Base-by-base conservation (phyloP, 1,140 invertebrate species). In the Mizuhopecten yessoensis region DNA sequence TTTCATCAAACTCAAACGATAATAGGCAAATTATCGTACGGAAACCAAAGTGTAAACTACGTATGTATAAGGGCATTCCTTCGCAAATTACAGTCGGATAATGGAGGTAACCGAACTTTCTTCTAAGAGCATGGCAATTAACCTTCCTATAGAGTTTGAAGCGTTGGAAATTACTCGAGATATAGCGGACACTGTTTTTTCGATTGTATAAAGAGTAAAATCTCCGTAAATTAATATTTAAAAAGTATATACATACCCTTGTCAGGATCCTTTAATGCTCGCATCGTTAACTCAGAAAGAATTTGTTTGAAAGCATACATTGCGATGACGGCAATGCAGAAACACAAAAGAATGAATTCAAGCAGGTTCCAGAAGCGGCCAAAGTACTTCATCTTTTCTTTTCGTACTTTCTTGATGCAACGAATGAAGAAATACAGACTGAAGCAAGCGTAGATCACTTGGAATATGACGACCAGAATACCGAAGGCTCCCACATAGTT, bases 361-460 rank as follows among this genome's bases (percentile, higher is more conserved):
- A 97, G 93, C 39, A 96, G 93, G 90, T 97, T 97, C 97, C 97
- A 97, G 94, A 97, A 97, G 34, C 95, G 94, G 20, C 94, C 95
- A 91, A 97, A 97, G 93, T 97, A 97, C 33, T 94, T 94, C 86
- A 93, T 92, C 87, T 95, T 96, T 90, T 97, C 92, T 75, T 96
- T 94, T 88, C 93, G 95, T 0, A 97, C 89, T 89, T 95, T 94
- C 39, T 92, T 94, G 34, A 96, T 92, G 87, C 94, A 96, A 20
- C 94, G 94, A 13, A 95, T 88, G 86, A 96, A 94, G 94, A 96
- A 97, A 92, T 95, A 96, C 87, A 97, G 34, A 0, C 95, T 95
- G 92, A 96, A 96, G 34, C 92, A 92, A 29, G 94, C 94, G 92
- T 95, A 97, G 34, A 96, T 93, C 13, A 96, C 92, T 90, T 97